Percentiles rank a stretch among this genome's conserved stretches.
phyloP scores from a whole-genome alignment of 2,888 invertebrate genomes.

The Clivina fossor region DNA sequence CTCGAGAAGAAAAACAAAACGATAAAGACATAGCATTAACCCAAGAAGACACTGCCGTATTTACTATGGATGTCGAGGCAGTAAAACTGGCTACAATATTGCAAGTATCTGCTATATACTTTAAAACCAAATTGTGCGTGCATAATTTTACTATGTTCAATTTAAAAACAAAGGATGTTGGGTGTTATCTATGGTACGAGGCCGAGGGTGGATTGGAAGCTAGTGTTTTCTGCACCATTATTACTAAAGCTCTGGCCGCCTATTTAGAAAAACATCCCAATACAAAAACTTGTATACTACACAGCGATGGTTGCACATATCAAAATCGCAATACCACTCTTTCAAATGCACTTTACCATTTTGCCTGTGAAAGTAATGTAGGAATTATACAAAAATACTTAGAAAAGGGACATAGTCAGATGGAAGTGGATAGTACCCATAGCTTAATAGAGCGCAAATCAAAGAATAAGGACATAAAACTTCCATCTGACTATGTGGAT shows the following conservation, averaged over 20 bases:
- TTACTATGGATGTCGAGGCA: constrained; percentile 6
- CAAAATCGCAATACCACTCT: constrained; percentile 5
- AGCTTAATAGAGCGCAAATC: constrained; percentile 1
- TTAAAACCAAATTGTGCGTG: constrained; percentile 6
- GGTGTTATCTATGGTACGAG: constrained; percentile 3
- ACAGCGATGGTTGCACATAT: constrained; percentile 10
- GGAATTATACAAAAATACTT: constrained; percentile 12
- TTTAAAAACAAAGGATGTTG: not conserved
- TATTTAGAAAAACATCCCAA: too few species aligned
- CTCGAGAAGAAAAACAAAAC: constrained; percentile 2
- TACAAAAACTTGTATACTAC: too few species aligned
- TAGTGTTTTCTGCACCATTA: too few species aligned
- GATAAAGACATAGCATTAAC: not conserved
- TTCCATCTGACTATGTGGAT: constrained; percentile 21
- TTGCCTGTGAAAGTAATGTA: constrained; percentile 29
- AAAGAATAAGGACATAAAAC: constrained; percentile 14
- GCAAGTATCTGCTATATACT: not conserved
- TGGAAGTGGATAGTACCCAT: constrained; percentile 21
- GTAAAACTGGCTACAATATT: constrained; percentile 1
- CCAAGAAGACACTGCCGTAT: too few species aligned
- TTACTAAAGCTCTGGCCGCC: too few species aligned
- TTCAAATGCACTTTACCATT: constrained; percentile 14
- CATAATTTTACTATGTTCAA: constrained; percentile 7
- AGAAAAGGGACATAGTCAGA: constrained; percentile 16
- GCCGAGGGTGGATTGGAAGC: too few species aligned